phyloP scores from a whole-genome alignment of 2,888 invertebrate genomes.

The Dyspetes luteomarginatus region DNA sequence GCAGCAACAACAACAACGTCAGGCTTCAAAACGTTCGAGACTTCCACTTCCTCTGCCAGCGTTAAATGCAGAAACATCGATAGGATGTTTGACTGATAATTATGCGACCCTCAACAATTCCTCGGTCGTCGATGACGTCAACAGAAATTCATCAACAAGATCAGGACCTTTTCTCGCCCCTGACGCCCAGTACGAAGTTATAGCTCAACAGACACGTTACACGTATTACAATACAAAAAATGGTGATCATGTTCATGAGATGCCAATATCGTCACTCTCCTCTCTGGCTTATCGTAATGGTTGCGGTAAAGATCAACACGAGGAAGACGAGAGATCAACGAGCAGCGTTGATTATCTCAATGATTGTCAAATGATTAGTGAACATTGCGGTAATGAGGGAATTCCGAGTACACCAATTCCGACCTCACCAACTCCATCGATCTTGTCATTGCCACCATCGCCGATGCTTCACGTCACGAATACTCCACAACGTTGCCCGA shows the following conservation, averaged over 20 bases:
- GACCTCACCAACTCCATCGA: conserved; percentile 26
- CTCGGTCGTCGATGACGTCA: conserved; percentile 75
- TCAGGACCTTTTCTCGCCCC: conserved; percentile 85
- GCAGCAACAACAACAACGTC: too few species aligned
- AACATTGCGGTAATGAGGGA: conserved; percentile 25
- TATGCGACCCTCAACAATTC: conserved; percentile 79
- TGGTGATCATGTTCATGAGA: conserved; percentile 76
- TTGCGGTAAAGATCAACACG: conserved; percentile 75
- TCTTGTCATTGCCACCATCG: conserved; percentile 17
- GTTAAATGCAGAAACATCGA: conserved; percentile 80
- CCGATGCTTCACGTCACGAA: conserved; percentile 18
- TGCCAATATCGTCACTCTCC: conserved; percentile 68
- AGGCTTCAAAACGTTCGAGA: conserved; percentile 86
- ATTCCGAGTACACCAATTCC: conserved; percentile 12
- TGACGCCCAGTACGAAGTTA: conserved; percentile 87
- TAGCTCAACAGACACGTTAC: conserved; percentile 82
- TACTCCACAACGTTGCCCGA: conserved; percentile 22
- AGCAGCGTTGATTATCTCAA: conserved; percentile 68
- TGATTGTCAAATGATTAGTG: conserved; percentile 74
- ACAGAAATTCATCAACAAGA: conserved; percentile 76
- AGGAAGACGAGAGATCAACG: conserved; percentile 79
- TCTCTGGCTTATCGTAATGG: conserved; percentile 58
- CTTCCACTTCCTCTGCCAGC: conserved; percentile 84
- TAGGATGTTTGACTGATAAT: conserved; percentile 73
- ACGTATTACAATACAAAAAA: conserved; percentile 76